These are phyloP conservation scores for Elanoides forficatus DNA, from an alignment of 2,113 vertebrate species.

Conservation along the genomic window DNA sequence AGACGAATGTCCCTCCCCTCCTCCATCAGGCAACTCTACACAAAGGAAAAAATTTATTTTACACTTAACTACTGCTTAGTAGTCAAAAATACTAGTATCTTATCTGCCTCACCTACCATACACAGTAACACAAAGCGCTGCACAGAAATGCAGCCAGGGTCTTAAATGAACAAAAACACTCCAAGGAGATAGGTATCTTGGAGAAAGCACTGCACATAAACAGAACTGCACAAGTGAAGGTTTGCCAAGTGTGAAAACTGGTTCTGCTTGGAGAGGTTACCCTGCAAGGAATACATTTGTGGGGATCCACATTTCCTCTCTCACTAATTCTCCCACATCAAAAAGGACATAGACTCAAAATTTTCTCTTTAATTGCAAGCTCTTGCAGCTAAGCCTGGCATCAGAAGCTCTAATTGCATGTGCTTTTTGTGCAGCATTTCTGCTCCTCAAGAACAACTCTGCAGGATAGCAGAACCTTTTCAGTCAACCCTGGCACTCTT, in stretches of 20 bases:
- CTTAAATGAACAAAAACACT: neutral
- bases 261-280: neutral
- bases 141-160: neutral
- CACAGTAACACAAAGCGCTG: neutral
- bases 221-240: conserved; percentile 26
- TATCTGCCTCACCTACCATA: neutral
- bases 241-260: neutral
- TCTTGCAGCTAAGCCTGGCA: neutral
- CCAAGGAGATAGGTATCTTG: conserved; percentile 5
- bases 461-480: neutral
- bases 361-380: neutral
- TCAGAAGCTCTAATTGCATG: neutral
- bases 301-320: neutral
- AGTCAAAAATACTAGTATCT: neutral
- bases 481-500: neutral
- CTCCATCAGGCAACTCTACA: neutral
- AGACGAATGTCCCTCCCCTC: neutral
- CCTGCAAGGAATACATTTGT: neutral
- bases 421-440: neutral
- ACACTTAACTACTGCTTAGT: neutral
- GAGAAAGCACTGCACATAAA: conserved; percentile 16
- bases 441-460: neutral
- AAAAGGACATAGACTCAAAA: neutral
- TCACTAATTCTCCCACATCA: neutral
- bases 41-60: neutral